These are phyloP conservation scores for Stomatorhinus walkeri DNA, from an alignment of 2,797 vertebrate species.

Conservation along the genomic window DNA sequence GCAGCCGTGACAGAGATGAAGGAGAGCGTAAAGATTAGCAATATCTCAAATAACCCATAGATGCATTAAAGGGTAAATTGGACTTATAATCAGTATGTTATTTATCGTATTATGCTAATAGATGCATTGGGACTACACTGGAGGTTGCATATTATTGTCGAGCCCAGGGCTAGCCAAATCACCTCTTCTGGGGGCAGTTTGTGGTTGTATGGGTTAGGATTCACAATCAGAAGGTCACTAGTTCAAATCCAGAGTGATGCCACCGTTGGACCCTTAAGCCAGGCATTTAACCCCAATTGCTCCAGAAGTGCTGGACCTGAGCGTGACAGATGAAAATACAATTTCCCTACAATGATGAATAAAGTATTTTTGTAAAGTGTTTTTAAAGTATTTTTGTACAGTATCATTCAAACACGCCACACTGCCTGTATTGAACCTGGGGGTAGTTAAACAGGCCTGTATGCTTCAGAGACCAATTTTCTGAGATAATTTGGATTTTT, in stretches of 20 bases:
- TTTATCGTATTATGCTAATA: slow-evolving; percentile 56
- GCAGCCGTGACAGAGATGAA: slow-evolving; percentile 53
- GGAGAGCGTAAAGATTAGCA: slow-evolving; percentile 54
- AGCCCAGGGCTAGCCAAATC: not conserved
- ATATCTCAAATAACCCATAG: slow-evolving; percentile 55
- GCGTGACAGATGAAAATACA: not conserved
- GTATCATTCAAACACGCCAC: not conserved
- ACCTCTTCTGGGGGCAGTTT: not conserved
- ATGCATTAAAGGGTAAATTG: slow-evolving; percentile 52
- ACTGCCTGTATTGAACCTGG: not conserved
- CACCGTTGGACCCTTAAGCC: not conserved
- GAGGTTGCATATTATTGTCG: slow-evolving; percentile 38
- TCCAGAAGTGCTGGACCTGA: not conserved
- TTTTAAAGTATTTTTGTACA: not conserved
- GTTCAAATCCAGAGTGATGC: not conserved
- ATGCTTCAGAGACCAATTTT: not conserved
- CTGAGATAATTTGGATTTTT: not conserved
- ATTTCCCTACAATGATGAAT: not conserved
- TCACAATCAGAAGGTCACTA: not conserved
- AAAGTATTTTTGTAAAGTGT: not conserved
- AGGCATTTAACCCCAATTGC: not conserved
- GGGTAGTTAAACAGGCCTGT: not conserved
- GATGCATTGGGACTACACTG: slow-evolving; percentile 35
- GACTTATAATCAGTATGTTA: slow-evolving; percentile 51
- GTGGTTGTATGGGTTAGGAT: not conserved